Conservation (phyloP, 2,797 vertebrate genomes). For the Ispidina lecontei region DNA sequence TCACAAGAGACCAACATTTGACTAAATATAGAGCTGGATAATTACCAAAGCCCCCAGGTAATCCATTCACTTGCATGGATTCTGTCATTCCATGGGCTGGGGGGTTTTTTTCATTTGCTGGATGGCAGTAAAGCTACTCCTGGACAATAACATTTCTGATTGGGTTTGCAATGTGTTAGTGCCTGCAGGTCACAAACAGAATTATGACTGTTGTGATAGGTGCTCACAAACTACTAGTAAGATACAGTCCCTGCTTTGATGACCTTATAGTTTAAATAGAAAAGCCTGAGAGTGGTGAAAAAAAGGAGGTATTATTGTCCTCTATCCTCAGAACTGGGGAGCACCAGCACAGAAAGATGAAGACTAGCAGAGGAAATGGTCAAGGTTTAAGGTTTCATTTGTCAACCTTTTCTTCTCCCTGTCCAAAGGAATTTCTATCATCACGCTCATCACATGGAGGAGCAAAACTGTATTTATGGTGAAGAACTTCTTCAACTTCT, state of each 20-base stretch:
- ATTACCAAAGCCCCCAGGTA: not conserved
- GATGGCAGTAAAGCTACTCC: constrained; percentile 25
- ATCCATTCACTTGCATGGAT: not conserved
- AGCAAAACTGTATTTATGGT: not conserved
- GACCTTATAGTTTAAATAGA: constrained; percentile 15
- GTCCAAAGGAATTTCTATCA: not conserved
- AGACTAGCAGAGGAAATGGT: not conserved
- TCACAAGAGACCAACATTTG: not conserved
- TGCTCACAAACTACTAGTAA: not conserved
- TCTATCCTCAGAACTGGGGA: not conserved
- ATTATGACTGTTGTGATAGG: constrained; percentile 32
- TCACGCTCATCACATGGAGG: not conserved
- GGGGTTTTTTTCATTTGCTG: not conserved
- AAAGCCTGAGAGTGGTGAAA: not conserved
- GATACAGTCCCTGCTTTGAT: not conserved
- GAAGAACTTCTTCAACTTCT: not conserved
- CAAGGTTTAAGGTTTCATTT: not conserved
- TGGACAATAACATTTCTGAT: constrained; percentile 44
- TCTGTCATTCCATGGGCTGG: not conserved
- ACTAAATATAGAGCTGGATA: not conserved
- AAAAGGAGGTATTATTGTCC: not conserved
- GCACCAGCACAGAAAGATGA: not conserved
- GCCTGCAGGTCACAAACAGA: constrained; percentile 40
- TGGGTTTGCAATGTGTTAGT: constrained; percentile 21
- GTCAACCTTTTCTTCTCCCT: not conserved